Evolutionary conservation across 2,888 invertebrate species (phyloP).

Genomic region (Mesorhabditis spiculigera): DNA sequence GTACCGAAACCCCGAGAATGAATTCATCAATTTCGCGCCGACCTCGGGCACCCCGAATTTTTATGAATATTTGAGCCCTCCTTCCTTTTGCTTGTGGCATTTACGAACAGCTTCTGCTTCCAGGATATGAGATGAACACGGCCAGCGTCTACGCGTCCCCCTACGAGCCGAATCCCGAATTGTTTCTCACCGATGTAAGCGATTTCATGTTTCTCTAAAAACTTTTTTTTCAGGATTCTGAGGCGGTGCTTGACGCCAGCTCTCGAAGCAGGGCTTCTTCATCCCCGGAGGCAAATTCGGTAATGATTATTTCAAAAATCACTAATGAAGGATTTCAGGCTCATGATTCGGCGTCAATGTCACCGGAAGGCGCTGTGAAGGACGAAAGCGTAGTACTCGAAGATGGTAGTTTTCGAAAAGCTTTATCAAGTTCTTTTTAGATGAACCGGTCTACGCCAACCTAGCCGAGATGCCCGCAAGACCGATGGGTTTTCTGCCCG

Average conservation of each 20-base stretch:
- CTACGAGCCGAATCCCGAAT: not conserved
- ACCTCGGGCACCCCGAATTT: no score
- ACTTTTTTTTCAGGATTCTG: no score
- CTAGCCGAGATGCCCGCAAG: not conserved
- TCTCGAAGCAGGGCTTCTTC: not conserved
- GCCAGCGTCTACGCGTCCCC: constrained; percentile 1
- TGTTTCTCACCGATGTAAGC: not conserved
- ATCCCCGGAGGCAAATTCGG: not conserved
- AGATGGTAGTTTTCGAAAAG: not conserved
- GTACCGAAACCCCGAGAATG: no score
- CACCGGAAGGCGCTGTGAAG: not conserved
- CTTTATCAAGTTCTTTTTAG: not conserved
- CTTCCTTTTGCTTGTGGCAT: no score
- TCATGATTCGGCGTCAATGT: not conserved
- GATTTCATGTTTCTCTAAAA: not conserved
- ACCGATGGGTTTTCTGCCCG: not conserved
- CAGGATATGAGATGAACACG: not conserved
- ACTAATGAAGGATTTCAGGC: not conserved
- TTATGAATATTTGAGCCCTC: no score
- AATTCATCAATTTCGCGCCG: no score
- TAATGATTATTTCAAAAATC: not conserved
- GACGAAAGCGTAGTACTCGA: not conserved
- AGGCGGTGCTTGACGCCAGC: no score
- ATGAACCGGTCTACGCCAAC: not conserved
- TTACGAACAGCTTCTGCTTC: no score